Percentiles rank a stretch among this genome's conserved stretches.
These are phyloP conservation scores for Sitophilus oryzae DNA, from an alignment of 1,140 invertebrate genomes.

Conservation along the genomic window DNA sequence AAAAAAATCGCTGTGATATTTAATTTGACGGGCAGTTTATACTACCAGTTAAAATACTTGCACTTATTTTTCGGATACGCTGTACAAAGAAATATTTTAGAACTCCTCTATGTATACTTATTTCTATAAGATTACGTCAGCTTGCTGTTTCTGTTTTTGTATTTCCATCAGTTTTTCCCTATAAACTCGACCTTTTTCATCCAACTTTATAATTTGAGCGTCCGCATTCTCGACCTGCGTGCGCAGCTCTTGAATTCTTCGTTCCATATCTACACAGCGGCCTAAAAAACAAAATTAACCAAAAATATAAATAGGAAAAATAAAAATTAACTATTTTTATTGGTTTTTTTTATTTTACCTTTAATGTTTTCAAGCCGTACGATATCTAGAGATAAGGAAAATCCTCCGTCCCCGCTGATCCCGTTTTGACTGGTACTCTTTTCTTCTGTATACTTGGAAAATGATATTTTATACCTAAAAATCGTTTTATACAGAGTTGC, in stretches of 20 bases:
- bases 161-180: constrained; percentile 19
- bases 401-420: constrained; percentile 31
- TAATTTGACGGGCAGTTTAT: too few species aligned
- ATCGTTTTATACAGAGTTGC: not conserved
- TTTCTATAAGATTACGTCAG: constrained; percentile 9
- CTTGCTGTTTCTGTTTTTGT: constrained; percentile 17
- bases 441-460: constrained; percentile 38
- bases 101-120: too few species aligned
- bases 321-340: too few species aligned
- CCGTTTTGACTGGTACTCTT: constrained; percentile 34
- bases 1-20: too few species aligned
- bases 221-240: constrained; percentile 14
- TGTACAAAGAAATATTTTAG: too few species aligned
- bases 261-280: not conserved
- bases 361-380: constrained; percentile 31
- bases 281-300: too few species aligned
- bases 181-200: constrained; percentile 17
- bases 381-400: constrained; percentile 36
- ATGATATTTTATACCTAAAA: constrained; percentile 30
- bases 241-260: constrained; percentile 7
- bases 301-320: too few species aligned
- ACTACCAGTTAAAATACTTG: too few species aligned
- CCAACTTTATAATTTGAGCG: constrained; percentile 13
- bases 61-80: too few species aligned
- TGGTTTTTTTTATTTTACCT: constrained; percentile 26